Conservation (phyloP, 2,797 vertebrate species). For the Platyrinchus mystaceus region DNA sequence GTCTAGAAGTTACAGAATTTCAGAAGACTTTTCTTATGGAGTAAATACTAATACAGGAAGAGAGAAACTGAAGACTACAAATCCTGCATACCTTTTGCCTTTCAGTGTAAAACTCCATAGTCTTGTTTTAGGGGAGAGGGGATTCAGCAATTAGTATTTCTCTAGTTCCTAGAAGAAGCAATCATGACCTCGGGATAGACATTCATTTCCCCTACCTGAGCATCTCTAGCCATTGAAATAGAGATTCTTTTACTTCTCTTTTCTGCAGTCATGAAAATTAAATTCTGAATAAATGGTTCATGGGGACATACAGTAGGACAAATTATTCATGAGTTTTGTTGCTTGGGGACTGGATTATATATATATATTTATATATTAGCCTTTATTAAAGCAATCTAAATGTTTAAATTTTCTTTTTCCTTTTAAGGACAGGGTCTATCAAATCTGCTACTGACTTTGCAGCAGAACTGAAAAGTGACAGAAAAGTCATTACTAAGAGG, state of each 20-base stretch:
- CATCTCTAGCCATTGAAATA: not conserved
- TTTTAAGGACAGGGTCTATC: not conserved
- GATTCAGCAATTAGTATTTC: not conserved
- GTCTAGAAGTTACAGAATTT: not conserved
- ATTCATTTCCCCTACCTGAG: not conserved
- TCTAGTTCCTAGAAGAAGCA: not conserved
- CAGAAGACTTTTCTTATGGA: not conserved
- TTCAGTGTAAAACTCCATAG: not conserved
- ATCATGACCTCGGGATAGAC: not conserved
- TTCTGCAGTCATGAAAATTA: not conserved
- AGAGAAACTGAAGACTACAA: not conserved
- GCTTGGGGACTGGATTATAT: not conserved
- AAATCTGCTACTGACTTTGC: not conserved
- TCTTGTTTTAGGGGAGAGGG: not conserved
- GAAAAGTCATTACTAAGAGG: not conserved
- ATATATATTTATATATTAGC: no score
- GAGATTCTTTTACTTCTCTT: not conserved
- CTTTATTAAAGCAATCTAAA: not conserved
- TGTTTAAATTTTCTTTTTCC: not conserved
- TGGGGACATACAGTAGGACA: accelerated
- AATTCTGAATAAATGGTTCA: not conserved
- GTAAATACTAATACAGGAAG: not conserved
- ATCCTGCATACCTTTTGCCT: not conserved
- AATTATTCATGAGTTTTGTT: not conserved
- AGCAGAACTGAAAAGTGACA: not conserved